Evolutionary conservation across 2,888 invertebrate species (phyloP).

Genomic region (Melangyna quadrimaculata): DNA sequence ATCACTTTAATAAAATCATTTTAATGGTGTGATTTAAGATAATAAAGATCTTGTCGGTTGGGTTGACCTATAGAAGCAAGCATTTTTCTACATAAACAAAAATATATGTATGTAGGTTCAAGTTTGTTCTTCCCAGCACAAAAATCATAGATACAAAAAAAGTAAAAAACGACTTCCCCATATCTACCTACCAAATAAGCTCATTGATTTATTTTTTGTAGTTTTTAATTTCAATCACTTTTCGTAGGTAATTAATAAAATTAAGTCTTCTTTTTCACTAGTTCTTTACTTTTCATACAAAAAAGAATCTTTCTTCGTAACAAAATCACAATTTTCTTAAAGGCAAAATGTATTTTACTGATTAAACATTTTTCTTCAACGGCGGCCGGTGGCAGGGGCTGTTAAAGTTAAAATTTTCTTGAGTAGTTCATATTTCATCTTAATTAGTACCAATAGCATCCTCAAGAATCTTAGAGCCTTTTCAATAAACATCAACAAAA

Average conservation of each 20-base stretch:
- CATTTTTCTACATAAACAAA: too few relatives aligned
- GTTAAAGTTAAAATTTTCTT: too few relatives aligned
- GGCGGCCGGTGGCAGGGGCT: background rate
- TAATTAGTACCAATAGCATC: slow-evolving; percentile 9
- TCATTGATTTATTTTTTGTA: background rate
- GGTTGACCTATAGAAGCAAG: background rate
- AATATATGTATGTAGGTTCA: background rate
- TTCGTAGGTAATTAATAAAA: background rate
- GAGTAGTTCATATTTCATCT: slow-evolving; percentile 10
- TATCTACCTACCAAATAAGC: too few relatives aligned
- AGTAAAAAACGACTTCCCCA: too few relatives aligned
- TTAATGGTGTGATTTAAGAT: background rate
- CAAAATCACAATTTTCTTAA: background rate
- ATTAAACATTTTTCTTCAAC: background rate
- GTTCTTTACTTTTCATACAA: background rate
- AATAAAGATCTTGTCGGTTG: background rate
- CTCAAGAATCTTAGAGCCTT: background rate
- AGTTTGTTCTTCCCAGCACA: too few relatives aligned
- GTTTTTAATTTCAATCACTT: background rate
- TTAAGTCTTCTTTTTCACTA: background rate
- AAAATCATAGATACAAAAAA: too few relatives aligned
- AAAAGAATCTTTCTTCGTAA: background rate
- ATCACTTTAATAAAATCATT: background rate
- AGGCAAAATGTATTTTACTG: background rate
- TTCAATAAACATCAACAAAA: slow-evolving; percentile 11